Percentiles rank a stretch among this genome's conserved stretches.
Conservation (phyloP, 2,888 invertebrate species). For the Agriopis marginaria region DNA sequence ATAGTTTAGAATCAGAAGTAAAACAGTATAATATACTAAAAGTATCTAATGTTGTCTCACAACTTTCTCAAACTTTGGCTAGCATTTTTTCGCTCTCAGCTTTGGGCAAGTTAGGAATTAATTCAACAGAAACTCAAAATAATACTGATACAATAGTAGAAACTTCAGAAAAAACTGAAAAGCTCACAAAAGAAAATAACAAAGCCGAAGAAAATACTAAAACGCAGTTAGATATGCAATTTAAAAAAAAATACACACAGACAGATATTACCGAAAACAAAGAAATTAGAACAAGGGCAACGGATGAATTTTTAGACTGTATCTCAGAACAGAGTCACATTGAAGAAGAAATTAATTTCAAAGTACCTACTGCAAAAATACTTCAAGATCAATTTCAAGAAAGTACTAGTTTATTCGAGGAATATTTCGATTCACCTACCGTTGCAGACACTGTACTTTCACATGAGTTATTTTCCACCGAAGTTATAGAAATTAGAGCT, state of each 20-base stretch:
- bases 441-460: slow-evolving; percentile 15
- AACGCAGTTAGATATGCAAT: not conserved
- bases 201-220: not conserved
- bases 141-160: slow-evolving; percentile 4
- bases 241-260: not conserved
- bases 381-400: not conserved
- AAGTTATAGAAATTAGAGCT: slow-evolving; percentile 21
- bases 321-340: slow-evolving; percentile 7
- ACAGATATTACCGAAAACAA: not conserved
- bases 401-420: slow-evolving; percentile 17
- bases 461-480: slow-evolving; percentile 16
- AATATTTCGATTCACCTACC: slow-evolving; percentile 33
- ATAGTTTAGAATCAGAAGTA: not conserved
- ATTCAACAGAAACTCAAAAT: slow-evolving; percentile 4
- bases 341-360: not conserved
- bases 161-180: not conserved
- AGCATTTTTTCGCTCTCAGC: not conserved
- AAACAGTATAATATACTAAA: slow-evolving; percentile 1
- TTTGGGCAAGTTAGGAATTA: not conserved
- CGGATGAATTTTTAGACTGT: slow-evolving; percentile 29
- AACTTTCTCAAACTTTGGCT: slow-evolving; percentile 28
- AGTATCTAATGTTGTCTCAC: slow-evolving; percentile 15
- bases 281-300: not conserved
- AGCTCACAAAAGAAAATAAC: slow-evolving; percentile 1
- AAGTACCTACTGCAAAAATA: not conserved